Evolutionary conservation across 2,797 vertebrate species (phyloP).

Genomic region (Avahi laniger): DNA sequence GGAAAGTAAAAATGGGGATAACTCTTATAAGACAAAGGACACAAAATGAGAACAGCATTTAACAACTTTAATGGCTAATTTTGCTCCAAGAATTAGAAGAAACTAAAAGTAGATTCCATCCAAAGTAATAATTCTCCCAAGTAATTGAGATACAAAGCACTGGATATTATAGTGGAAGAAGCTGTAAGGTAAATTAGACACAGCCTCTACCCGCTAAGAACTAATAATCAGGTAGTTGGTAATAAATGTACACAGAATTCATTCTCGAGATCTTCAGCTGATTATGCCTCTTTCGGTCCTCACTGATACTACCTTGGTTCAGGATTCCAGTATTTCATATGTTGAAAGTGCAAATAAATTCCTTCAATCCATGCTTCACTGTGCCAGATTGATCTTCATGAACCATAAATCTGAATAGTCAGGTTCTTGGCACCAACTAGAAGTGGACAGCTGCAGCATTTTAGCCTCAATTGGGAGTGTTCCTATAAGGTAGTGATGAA

Average conservation of each 20-base stretch:
- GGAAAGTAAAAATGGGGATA: background rate
- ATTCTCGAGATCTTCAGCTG: background rate
- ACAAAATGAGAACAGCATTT: background rate
- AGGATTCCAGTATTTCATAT: background rate
- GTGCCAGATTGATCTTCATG: background rate
- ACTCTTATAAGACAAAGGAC: background rate
- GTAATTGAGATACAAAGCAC: background rate
- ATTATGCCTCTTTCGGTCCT: background rate
- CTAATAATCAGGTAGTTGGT: background rate
- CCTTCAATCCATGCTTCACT: background rate
- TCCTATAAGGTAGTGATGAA: background rate
- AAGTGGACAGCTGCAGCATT: background rate
- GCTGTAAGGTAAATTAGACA: background rate
- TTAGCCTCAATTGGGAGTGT: background rate
- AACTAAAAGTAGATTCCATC: background rate
- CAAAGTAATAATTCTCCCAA: background rate
- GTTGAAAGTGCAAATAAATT: background rate
- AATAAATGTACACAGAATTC: background rate
- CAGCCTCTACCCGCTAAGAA: background rate
- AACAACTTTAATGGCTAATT: background rate
- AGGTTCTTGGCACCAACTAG: background rate
- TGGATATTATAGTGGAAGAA: background rate
- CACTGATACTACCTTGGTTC: background rate
- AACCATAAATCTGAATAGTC: background rate
- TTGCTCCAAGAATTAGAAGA: background rate